Evolutionary conservation across 2,888 invertebrate genomes (phyloP), one percentile per base, ranked within the genome.

Genomic region (Microchrysa polita): DNA sequence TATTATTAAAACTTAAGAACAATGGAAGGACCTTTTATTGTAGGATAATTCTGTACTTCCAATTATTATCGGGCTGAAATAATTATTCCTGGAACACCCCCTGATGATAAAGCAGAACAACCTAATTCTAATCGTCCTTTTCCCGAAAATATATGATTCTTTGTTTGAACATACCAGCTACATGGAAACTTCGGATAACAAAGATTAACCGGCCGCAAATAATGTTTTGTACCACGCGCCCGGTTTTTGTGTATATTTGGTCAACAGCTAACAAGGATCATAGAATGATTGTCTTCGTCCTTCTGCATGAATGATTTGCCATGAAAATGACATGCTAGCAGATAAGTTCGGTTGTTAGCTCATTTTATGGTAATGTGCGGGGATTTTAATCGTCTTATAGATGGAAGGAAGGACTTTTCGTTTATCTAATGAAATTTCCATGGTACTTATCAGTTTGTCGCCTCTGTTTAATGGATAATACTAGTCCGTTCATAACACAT

Each of bases 311-410:
- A 16, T 69, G 69, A 69, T 57, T 69, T 69, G 65, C 65, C 69
- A 55, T 69, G 57, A 44, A 34, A 69, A 69, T 55, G 18, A 20
- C 40, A 5, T 55, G 20, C 40, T 55, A 44, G 20, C 57, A 69
- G 69, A 44, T 52, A 40, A 55, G 40, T 40, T 69, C 23, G 16
- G 69, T 57, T 69, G 23, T 53, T 67, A 27, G 67, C 67, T 67
- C 53, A 67, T 53, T 60, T 55, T 69, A 69, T 69, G 69, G 57
- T 69, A 57, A 69, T 69, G 42, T 22, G n/a, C n/a, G 55, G n/a
- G 57, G 69, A 69, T 69, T 69, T n/a, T 69, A 69, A 69, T 69
- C 69, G 69, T 55, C 69, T 69, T 69, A 69, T n/a, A n/a, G n/a
- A n/a, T n/a, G n/a, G 12, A 55, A 48, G 27, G n/a, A 69, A 42